Conservation (phyloP, 2,797 vertebrate genomes). For the Myotis daubentonii region DNA sequence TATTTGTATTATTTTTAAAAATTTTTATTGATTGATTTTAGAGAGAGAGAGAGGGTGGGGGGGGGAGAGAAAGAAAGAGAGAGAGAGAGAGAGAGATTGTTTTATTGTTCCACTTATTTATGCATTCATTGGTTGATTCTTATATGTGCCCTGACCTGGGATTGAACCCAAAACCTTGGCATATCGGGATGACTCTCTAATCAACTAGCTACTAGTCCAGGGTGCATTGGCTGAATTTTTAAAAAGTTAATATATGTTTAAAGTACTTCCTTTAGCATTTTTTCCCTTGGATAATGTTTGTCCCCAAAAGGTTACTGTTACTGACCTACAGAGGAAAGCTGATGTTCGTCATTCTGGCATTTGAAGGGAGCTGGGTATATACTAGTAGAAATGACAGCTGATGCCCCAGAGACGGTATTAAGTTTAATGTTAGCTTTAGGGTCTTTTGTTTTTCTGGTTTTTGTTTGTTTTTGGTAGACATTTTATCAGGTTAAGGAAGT, state of each 20-base stretch:
- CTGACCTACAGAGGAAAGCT: neutral
- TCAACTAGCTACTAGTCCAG: too few species aligned
- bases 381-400: neutral
- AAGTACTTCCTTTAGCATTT: neutral
- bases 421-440: neutral
- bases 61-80: neutral
- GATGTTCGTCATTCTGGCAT: neutral
- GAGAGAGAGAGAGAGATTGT: neutral
- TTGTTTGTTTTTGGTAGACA: neutral
- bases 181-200: neutral
- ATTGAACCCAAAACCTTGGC: neutral
- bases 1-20: too few species aligned
- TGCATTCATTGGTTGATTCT: neutral
- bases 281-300: neutral
- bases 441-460: neutral
- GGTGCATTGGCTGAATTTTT: neutral
- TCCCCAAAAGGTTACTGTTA: neutral
- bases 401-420: neutral
- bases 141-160: neutral
- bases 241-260: neutral
- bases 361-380: neutral
- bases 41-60: neutral
- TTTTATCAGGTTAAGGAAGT: neutral
- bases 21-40: neutral
- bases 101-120: neutral